A percentile compares a stretch with the other conserved stretches of the same genome.
These are phyloP conservation scores for Eulemur macaco DNA, from an alignment of 2,113 vertebrate genomes.

Conservation along the genomic window DNA sequence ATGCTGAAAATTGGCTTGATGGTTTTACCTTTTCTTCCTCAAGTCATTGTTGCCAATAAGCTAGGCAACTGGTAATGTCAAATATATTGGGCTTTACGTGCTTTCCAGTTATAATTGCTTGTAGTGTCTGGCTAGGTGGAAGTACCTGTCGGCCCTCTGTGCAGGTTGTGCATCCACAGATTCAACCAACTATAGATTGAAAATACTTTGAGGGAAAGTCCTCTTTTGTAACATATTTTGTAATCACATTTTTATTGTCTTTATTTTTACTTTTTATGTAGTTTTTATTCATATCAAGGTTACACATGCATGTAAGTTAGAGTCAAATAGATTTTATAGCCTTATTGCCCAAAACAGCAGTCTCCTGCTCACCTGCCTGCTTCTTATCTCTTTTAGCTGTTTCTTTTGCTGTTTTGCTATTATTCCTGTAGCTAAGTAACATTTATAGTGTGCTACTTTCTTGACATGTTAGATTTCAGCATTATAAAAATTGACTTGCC, in stretches of 20 bases:
- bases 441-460: not conserved
- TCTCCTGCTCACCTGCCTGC: not conserved
- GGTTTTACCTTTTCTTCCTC: not conserved
- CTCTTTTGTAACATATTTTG: not conserved
- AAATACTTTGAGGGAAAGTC: not conserved
- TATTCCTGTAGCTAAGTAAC: not conserved
- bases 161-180: not conserved
- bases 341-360: not conserved
- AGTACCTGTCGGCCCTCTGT: not conserved
- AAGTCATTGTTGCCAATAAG: not conserved
- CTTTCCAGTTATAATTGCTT: not conserved
- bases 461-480: slow-evolving; percentile 37
- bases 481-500: not conserved
- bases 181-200: not conserved
- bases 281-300: slow-evolving; percentile 16
- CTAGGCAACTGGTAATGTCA: not conserved
- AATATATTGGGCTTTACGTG: not conserved
- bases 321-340: not conserved
- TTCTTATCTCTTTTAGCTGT: not conserved
- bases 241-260: not conserved
- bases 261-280: not conserved
- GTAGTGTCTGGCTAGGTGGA: not conserved
- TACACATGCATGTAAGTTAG: not conserved
- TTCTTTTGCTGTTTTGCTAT: not conserved
- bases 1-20: slow-evolving; percentile 5